Evolutionary conservation across 2,797 vertebrate species (phyloP), one percentile per base, ranked within the genome.

Genomic region (Acanthurus tractus): DNA sequence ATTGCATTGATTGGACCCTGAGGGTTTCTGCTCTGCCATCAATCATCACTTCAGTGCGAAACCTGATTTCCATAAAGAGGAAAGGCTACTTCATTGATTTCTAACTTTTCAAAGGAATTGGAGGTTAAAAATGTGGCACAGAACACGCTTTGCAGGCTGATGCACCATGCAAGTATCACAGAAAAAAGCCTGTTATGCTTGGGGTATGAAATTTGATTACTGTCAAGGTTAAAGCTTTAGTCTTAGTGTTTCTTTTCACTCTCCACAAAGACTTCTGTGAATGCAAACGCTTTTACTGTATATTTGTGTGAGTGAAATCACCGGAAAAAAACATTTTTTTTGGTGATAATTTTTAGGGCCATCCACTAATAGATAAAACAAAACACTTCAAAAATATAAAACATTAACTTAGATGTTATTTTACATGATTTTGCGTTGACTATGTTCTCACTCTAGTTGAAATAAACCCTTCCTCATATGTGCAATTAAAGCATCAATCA

Each of bases 1-100:
- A 86, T 64, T 76, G 76, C 22, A 83, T 82, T 58, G 76, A 84
- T 85, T 77, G 54, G 29, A 64, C 70, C 83, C 78, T 3, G 20
- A 82, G 53, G 84, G 61, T 56, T 25, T 74, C 36, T 20, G 6
- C 62, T 59, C 23, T 68, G 66, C 68, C 65, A 89, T 91, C 76
- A 83, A 81, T 89, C 81, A 88, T 77, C 13, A 34, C 49, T 66
- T 78, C 36, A 63, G 52, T 38, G 44, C 15, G 63, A 78, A 65
- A 61, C 17, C n/a, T 76, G 38, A 79, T 83, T 85, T 83, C 29
- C 25, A 71, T 84, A 67, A 63, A 59, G 12, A 70, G 4, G 14
- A 29, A 59, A 75, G 49, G 63, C 54, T 58, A 56, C n/a, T 63
- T 63, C 53, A 55, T 57, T 69, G 34, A 12, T 66, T 57, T 40